Evolutionary conservation across 2,797 vertebrate genomes (phyloP), one percentile per base, ranked within the genome.

Genomic region (Sciurus carolinensis): DNA sequence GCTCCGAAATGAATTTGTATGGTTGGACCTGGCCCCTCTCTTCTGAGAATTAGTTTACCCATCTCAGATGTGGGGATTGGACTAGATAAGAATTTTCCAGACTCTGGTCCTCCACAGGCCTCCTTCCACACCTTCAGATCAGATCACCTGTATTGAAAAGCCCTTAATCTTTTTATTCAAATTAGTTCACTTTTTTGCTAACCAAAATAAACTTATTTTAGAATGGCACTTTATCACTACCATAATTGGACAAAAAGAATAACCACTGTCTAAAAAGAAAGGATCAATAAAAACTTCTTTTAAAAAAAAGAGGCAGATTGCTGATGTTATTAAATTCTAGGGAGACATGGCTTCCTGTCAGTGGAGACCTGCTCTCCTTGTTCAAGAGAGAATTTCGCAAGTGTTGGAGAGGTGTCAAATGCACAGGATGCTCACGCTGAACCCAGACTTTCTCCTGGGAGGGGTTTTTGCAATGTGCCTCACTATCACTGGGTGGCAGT

Each of bases 231-330:
- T 91, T 77, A 94, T 81, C 59, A 22, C 64, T 95, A 20, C 44
- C 73, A 83, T 95, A 93, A 87, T 54, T 88, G 92, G 83, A 86
- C 87, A 59, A 76, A 83, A 76, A n/a, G 64, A 52, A 4, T 81
- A 79, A 30, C n/a, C 80, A 9, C 47, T 76, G 30, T 81, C 71
- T 85, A 88, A 94, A 73, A 80, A 94, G 67, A 95, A 95, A 92
- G 83, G 33, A 90, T 80, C 22, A 47, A 7, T 79, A 80, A 54
- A 96, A 84, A 90, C 42, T 22, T 57, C 39, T 59, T 39, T 6
- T 6, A 4, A 44, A 44, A 44, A 44, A 50, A 87, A 33, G 52
- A 86, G 72, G 26, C 59, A 66, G 69, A 66, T 17, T 87, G 69
- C 66, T 26, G 28, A 18, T 36, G 30, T 22, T 17, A 57, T 83